Conservation (phyloP, 37 sponge, comb jelly and placozoan genomes). For the Bolinopsis microptera region DNA sequence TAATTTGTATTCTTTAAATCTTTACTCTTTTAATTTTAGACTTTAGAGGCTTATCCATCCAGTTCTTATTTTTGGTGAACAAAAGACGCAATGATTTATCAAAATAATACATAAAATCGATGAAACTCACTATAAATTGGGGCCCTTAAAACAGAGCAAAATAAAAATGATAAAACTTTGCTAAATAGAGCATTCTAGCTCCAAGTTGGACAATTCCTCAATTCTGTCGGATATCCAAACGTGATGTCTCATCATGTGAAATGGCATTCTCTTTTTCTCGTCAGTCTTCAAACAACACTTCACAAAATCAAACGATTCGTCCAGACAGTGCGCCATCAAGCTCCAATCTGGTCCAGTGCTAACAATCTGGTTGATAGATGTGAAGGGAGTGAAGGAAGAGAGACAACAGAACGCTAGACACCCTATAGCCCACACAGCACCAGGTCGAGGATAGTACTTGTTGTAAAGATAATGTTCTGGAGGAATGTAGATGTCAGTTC, state of each 20-base stretch:
- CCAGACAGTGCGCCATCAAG: neutral
- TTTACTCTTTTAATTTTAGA: too few relatives aligned
- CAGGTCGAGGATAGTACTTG: slow-evolving; percentile 51
- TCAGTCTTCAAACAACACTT: neutral
- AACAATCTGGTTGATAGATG: slow-evolving; percentile 48
- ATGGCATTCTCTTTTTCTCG: neutral
- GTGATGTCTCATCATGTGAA: slow-evolving; percentile 17
- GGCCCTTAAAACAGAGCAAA: neutral
- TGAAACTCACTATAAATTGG: too few relatives aligned
- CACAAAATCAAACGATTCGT: neutral
- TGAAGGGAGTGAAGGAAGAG: slow-evolving; percentile 62
- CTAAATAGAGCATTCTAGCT: neutral
- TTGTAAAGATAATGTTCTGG: slow-evolving; percentile 41
- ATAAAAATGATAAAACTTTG: neutral
- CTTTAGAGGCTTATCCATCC: too few relatives aligned
- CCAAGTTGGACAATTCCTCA: slow-evolving; percentile 28
- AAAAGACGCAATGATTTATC: too few relatives aligned
- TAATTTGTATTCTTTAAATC: too few relatives aligned
- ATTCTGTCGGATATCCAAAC: slow-evolving; percentile 22
- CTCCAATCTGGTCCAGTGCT: slow-evolving; percentile 40
- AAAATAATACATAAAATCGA: too few relatives aligned
- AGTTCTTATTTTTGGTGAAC: too few relatives aligned
- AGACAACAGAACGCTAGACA: slow-evolving; percentile 40
- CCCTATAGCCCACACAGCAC: slow-evolving; percentile 57
- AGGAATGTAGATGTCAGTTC: slow-evolving; percentile 57